These are phyloP conservation scores for Neodiprion virginianus DNA, from an alignment of 1,140 invertebrate genomes.

Conservation along the genomic window DNA sequence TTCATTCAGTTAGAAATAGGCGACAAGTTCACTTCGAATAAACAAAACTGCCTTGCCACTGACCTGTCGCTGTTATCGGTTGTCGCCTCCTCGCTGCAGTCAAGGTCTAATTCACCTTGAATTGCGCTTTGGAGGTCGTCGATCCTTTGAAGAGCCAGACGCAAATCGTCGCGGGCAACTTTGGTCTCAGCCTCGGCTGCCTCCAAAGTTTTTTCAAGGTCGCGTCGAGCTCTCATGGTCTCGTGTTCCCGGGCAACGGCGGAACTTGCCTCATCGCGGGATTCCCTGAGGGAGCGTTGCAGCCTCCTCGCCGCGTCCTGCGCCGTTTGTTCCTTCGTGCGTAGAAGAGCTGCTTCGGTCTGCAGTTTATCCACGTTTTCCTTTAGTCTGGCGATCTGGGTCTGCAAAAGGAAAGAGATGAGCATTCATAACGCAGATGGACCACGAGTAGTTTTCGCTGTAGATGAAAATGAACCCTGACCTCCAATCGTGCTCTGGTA, in stretches of 20 bases:
- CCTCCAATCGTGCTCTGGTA: conserved; percentile 81
- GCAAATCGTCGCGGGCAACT: conserved; percentile 73
- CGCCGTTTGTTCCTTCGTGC: conserved; percentile 75
- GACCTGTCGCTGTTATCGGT: conserved; percentile 71
- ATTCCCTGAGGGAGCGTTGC: conserved; percentile 73
- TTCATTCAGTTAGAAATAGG: too few species aligned
- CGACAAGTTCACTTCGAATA: too few species aligned
- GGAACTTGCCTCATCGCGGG: conserved; percentile 74
- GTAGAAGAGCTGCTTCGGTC: conserved; percentile 73
- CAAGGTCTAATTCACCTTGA: conserved; percentile 73
- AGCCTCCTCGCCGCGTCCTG: conserved; percentile 79
- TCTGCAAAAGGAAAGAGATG: conserved; percentile 50
- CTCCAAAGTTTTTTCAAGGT: conserved; percentile 75
- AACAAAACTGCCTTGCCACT: neutral
- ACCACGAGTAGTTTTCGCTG: neutral
- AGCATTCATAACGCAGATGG: neutral
- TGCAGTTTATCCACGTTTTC: conserved; percentile 84
- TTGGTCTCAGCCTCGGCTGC: conserved; percentile 70
- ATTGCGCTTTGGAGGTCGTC: conserved; percentile 86
- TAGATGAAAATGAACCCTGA: conserved; percentile 42
- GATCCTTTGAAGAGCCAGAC: conserved; percentile 82
- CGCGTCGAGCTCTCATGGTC: conserved; percentile 70
- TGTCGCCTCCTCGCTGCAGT: conserved; percentile 64
- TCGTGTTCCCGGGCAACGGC: conserved; percentile 75
- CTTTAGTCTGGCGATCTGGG: conserved; percentile 80